Base-by-base conservation (phyloP, 1,140 invertebrate genomes). In the Stegodyphus mimosarum region DNA sequence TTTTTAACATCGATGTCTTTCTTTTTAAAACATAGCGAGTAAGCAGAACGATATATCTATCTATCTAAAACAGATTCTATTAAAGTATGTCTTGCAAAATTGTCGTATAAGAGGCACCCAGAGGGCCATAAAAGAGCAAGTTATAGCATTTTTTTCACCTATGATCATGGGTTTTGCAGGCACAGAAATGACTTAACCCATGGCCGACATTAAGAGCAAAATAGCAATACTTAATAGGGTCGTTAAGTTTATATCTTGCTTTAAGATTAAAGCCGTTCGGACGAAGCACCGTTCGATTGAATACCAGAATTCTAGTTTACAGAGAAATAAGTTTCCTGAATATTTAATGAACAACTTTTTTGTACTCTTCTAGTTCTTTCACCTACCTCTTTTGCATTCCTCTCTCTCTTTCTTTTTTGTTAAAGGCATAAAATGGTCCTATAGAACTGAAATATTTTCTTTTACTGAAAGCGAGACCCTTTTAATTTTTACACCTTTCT, bases 11-110 rank as follows among this genome's bases (percentile, higher is more conserved):
- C 33, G 33, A 49, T 55, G 10, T 13, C 50, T 49, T 33, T 71
- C 15, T 72, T 80, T 80, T 80, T 52, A 6, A 80, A 52, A 63
- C 33, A 50, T 80, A 33, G 33, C 33, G 33, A 33, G 33, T 33
- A 33, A 33, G 33, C 33, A 3, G 33, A 33, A 33, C 33, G 78
- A 80, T 80, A 17, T 72, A 49, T 70, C 11, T 72, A 72, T 72
- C 67, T 72, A 80, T 80, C 67, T 80, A 80, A 80, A 80, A 72
- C 78, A 80, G 78, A 71, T 72, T 80, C 33, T 13, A 33, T 18
- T 17, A 60, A 80, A 71, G 69, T 53, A 80, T 80, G 15, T 72
- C 48, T 33, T 64, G 33, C 33, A 33, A 33, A 33, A 33, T 33
- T 33, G 33, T 33, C 33, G 33, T 33, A 33, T 33, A 33, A 33